Conservation (phyloP, 2,797 vertebrate genomes). For the Rhodeus uyekii region DNA sequence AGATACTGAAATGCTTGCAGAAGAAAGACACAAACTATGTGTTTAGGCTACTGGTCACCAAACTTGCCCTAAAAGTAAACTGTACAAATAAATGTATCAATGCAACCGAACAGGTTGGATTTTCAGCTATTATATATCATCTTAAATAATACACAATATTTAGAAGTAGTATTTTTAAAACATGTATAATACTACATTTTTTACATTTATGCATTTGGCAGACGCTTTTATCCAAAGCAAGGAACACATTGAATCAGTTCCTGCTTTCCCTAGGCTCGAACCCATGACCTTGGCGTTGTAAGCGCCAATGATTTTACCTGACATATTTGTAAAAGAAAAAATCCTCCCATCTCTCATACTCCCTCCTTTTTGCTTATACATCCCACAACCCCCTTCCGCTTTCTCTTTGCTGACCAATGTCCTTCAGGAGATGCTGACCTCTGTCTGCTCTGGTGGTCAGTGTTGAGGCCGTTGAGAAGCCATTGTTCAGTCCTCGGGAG, state of each 20-base stretch:
- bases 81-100: neutral
- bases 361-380: constrained; percentile 4
- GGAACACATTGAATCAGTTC: too few species aligned
- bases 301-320: neutral
- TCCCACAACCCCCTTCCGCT: constrained; percentile 10
- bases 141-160: neutral
- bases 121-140: neutral
- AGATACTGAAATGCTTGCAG: neutral
- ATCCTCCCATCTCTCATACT: neutral
- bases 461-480: constrained; percentile 30
- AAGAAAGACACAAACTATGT: neutral
- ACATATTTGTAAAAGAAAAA: neutral
- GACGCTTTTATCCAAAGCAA: too few species aligned
- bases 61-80: neutral
- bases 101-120: neutral
- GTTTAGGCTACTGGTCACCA: neutral
- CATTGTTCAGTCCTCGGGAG: constrained; percentile 46
- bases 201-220: too few species aligned
- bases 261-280: too few species aligned
- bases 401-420: constrained; percentile 16
- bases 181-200: too few species aligned
- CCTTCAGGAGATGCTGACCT: constrained; percentile 33
- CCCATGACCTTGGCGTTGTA: too few species aligned
- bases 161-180: neutral
- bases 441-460: constrained; percentile 41